phyloP scores from a whole-genome alignment of 2,888 invertebrate species.

The Oxystoma pomonae region DNA sequence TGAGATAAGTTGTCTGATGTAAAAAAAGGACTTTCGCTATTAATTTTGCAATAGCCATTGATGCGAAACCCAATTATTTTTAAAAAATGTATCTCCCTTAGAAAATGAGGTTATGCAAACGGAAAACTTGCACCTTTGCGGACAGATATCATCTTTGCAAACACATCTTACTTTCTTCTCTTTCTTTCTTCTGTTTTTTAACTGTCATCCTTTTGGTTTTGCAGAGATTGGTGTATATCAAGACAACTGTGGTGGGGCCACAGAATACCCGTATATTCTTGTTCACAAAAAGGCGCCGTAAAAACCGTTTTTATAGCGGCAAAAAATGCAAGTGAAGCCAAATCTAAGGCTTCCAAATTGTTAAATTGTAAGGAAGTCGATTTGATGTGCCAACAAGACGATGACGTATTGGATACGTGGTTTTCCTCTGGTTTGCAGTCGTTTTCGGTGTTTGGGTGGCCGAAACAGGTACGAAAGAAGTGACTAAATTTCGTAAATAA shows the following conservation, averaged over 20 bases:
- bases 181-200: too few relatives aligned
- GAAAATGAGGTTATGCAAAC: too few relatives aligned
- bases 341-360: constrained; percentile 72
- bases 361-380: constrained; percentile 47
- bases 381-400: constrained; percentile 69
- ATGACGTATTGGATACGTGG: constrained; percentile 99
- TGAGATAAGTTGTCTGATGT: too few relatives aligned
- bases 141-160: too few relatives aligned
- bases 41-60: too few relatives aligned
- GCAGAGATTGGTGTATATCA: constrained; percentile 97
- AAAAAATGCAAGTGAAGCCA: constrained; percentile 64
- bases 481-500: too few relatives aligned
- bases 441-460: constrained; percentile 97
- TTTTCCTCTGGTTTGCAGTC: constrained; percentile 96
- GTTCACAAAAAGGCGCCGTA: constrained; percentile 27
- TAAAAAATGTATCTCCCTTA: too few relatives aligned
- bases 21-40: too few relatives aligned
- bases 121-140: too few relatives aligned
- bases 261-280: constrained; percentile 85
- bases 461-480: constrained; percentile 56
- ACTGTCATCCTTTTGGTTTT: too few relatives aligned
- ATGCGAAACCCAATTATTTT: too few relatives aligned
- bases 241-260: constrained; percentile 99
- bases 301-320: constrained; percentile 44
- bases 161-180: too few relatives aligned